Evolutionary conservation across 2,113 vertebrate species (phyloP), one percentile per base, ranked within the genome.

Genomic region (Garra rufa): DNA sequence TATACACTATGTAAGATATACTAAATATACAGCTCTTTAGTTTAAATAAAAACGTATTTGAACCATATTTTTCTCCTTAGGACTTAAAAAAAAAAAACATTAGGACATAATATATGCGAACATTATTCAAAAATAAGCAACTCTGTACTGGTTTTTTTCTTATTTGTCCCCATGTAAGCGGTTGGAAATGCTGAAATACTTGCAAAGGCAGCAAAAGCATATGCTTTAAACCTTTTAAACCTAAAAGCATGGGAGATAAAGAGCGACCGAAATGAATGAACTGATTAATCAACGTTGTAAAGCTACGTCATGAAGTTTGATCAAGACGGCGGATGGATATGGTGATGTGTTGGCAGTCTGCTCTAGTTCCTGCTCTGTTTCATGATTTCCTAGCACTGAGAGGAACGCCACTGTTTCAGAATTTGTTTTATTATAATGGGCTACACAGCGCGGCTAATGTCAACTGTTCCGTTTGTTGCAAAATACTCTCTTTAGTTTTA

Each of bases 241-340:
- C 19, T 9, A 55, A 30, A 69, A 69, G 38, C 9, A 38, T 21
- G 19, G 17, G 34, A 21, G 30, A 17, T 41, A 21, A 24, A 69
- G 8, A 10, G 17, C 21, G 34, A 69, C 17, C 4, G 17, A 55
- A 34, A 76, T 61, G 21, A 41, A 59, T 79, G 38, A 79, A 63
- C 50, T 6, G 59, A 30, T 19, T 48, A 44, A 48, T 8, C 17
- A 17, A 7, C 26, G 10, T 15, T 26, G 14, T 44, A 67, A 30
- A 26, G 6, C 43, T 71, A 77, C 85, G 85, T 86, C 85, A 86
- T 48, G 21, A 76, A 28, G 24, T 55, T 57, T 77, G 41, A 70
- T 70, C 14, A 41, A 50, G 10, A 21, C 52, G 26, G 85, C 81
- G 85, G 85, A 86, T 57, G 63, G 75, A 86, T 73, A 78, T 38